Conservation (phyloP, 2,797 vertebrate species). For the Darevskia mixta region DNA sequence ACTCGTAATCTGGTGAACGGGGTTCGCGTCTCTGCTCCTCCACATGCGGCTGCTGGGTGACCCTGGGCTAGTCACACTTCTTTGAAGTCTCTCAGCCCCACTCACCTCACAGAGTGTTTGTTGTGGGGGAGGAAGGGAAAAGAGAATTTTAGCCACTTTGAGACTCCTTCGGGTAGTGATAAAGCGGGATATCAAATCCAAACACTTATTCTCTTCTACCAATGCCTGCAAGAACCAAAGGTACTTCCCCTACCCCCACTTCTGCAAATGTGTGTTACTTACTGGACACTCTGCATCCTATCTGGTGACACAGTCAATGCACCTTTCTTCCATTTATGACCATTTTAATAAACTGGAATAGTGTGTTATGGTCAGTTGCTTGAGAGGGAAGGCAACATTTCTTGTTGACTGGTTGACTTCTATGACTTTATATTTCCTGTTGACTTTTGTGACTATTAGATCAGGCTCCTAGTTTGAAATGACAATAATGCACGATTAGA, state of each 20-base stretch:
- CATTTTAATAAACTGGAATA: background rate
- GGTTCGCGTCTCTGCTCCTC: too few relatives aligned
- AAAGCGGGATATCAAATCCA: too few relatives aligned
- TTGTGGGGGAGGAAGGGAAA: too few relatives aligned
- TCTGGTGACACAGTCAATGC: background rate
- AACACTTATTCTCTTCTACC: background rate
- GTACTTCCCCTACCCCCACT: background rate
- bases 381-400: background rate
- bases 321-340: background rate
- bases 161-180: too few relatives aligned
- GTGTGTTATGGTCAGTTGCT: background rate
- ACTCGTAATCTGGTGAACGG: too few relatives aligned
- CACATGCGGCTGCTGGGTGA: too few relatives aligned
- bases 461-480: background rate
- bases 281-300: background rate
- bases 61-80: too few relatives aligned
- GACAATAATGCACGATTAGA: background rate
- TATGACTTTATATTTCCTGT: background rate
- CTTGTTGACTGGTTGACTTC: background rate
- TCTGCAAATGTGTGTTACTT: background rate
- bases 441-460: constrained; percentile 31
- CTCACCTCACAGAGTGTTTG: too few relatives aligned
- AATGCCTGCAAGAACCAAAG: background rate
- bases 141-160: too few relatives aligned
- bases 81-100: too few relatives aligned